These are phyloP conservation scores for Tetragnatha versicolor DNA, from an alignment of 1,140 invertebrate species.

Conservation along the genomic window DNA sequence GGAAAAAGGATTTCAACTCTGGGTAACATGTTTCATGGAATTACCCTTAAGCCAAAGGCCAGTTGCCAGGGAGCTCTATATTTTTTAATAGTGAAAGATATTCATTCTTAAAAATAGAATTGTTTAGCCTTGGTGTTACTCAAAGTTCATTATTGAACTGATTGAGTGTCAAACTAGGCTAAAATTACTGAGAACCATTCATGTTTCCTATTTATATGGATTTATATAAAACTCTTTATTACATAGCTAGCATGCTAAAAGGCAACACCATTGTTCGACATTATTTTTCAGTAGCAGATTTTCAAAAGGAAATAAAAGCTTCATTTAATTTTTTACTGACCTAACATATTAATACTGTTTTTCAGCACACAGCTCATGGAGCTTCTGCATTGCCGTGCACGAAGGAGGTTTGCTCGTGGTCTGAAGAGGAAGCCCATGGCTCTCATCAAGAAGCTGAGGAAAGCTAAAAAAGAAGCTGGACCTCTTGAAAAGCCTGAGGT, in stretches of 20 bases:
- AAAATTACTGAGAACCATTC: not conserved
- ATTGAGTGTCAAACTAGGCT: not conserved
- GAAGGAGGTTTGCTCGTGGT: slow-evolving; percentile 92
- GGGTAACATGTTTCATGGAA: no score
- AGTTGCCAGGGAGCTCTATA: no score
- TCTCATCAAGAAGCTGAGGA: slow-evolving; percentile 90
- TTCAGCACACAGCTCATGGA: slow-evolving; percentile 93
- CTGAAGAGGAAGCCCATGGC: slow-evolving; percentile 96
- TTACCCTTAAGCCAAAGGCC: no score
- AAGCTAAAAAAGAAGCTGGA: slow-evolving; percentile 93
- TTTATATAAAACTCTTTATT: not conserved
- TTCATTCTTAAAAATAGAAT: no score
- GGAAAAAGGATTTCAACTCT: no score
- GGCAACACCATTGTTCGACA: not conserved
- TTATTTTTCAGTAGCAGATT: no score
- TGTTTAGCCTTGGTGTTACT: slow-evolving; percentile 10
- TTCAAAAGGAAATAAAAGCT: no score
- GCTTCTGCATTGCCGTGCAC: slow-evolving; percentile 88
- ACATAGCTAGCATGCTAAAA: not conserved
- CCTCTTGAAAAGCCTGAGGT: slow-evolving; percentile 98
- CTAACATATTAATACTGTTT: slow-evolving; percentile 59
- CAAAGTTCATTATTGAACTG: not conserved
- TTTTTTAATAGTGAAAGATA: no score
- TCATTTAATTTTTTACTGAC: not conserved
- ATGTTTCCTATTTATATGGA: not conserved